Percentiles rank a stretch among this genome's conserved stretches.
These are phyloP conservation scores for Aurelia coerulea DNA, from an alignment of 30 jellyfish, hydroid and myxozoan species.

Conservation along the genomic window DNA sequence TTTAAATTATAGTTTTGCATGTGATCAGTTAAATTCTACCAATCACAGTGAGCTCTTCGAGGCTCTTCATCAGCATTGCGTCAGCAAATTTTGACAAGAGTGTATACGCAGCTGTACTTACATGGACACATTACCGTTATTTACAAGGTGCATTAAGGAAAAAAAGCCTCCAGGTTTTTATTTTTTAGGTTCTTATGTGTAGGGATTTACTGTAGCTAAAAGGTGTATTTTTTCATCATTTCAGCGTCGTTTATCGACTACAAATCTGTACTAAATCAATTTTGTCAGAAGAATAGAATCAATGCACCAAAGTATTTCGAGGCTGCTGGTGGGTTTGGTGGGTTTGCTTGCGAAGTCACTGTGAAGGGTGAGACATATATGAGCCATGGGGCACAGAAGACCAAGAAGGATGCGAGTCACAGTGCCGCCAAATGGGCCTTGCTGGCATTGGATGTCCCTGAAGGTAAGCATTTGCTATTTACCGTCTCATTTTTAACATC, in stretches of 20 bases:
- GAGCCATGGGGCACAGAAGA: slow-evolving; percentile 55
- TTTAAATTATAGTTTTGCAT: too few species aligned
- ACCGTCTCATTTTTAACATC: background rate
- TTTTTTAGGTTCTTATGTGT: too few species aligned
- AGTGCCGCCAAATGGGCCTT: slow-evolving; percentile 90
- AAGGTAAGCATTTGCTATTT: slow-evolving; percentile 24
- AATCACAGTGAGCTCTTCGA: too few species aligned
- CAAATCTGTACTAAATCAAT: slow-evolving; percentile 71
- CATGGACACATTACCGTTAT: too few species aligned
- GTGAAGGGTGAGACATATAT: slow-evolving; percentile 36
- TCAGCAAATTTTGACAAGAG: too few species aligned
- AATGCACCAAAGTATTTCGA: slow-evolving; percentile 76
- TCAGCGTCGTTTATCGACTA: slow-evolving; percentile 65
- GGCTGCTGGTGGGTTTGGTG: slow-evolving; percentile 60
- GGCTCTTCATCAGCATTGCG: too few species aligned
- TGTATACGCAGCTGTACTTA: too few species aligned
- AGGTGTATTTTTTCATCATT: background rate
- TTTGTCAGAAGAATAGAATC: slow-evolving; percentile 80
- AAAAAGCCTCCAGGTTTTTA: too few species aligned
- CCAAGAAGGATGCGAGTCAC: slow-evolving; percentile 76
- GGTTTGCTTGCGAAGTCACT: slow-evolving; percentile 74
- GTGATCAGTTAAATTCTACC: too few species aligned
- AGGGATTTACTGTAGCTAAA: too few species aligned
- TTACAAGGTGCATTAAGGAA: too few species aligned
- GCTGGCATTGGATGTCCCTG: slow-evolving; percentile 73